Evolutionary conservation across 2,888 invertebrate genomes (phyloP).

Genomic region (Agrochola circellaris): DNA sequence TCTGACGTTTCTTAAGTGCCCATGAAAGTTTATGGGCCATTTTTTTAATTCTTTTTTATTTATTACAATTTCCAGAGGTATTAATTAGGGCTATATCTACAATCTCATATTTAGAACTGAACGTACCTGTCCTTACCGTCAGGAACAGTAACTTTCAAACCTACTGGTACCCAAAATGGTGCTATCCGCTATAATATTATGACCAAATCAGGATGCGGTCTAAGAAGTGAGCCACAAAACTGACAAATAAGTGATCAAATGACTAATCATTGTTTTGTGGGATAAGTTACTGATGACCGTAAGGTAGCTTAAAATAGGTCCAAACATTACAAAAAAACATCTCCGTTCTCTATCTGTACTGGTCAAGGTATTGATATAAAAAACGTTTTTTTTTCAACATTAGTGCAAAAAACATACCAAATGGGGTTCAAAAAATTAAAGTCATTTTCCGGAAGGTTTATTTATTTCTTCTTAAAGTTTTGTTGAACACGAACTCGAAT

Average conservation of each 20-base stretch:
- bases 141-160: not conserved
- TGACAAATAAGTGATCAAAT: not conserved
- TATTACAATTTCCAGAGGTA: too few relatives aligned
- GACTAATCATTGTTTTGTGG: too few relatives aligned
- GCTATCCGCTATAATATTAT: not conserved
- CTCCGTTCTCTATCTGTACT: not conserved
- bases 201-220: not conserved
- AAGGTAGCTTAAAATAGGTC: not conserved
- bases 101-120: not conserved
- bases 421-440: not conserved
- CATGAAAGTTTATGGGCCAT: too few relatives aligned
- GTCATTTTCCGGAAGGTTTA: not conserved
- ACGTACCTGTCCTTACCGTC: not conserved
- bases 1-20: too few relatives aligned
- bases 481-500: not conserved
- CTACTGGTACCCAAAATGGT: not conserved
- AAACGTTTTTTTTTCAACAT: not conserved
- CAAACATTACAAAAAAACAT: not conserved
- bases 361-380: not conserved
- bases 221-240: not conserved
- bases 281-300: not conserved
- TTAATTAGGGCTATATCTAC: too few relatives aligned
- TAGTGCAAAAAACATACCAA: not conserved
- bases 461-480: conserved; percentile 11
- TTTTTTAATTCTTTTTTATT: too few relatives aligned